Base-by-base conservation (phyloP, 2,888 invertebrate species). In the Chrysolina americana region DNA sequence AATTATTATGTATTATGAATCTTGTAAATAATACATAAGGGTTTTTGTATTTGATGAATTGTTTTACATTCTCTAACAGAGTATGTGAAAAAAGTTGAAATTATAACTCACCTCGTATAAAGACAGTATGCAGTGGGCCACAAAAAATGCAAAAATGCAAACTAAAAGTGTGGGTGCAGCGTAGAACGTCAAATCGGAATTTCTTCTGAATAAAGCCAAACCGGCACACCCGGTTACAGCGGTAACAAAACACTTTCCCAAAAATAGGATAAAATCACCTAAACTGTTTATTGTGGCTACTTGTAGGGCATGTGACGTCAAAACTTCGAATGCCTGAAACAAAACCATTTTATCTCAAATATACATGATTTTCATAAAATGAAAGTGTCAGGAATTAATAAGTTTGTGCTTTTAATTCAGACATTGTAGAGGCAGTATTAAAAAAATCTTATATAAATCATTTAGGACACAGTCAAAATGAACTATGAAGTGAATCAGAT, bases 261-360 rank as follows among this genome's bases (percentile, higher is more conserved):
- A 89, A 86, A 98, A 97, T 64, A 98, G 89, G 76, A 98, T 94
- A 86, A 98, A 97, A 87, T 97, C 97, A 6, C 98, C 98, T 62
- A 97, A 92, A 81, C 95, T 94, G 89, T 98, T 98, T 72, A 98
- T 95, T 0, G 97, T 95, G 0, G 96, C 95, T 79, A 98, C 94
- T 91, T 96, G 94, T 50, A 98, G 87, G 0, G 94, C 94, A 87
- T 97, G 96, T 85, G 92, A 93, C 53, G 94, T 92, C 82, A 96
- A 91, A 1, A 95, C 95, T 84, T 92, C 93, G 89, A 96, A 97
- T 19, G 97, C 97, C 96, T 97, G 85, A 50, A 87, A 88, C 66
- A 70, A n/a, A 13, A 65, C 59, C 23, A 2, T 17, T 44, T 28
- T 28, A 53, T 47, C 48, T 64, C 62, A 66, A 21, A 74, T 63